A percentile compares a stretch with the other conserved stretches of the same genome.
Conservation (phyloP, 2,113 vertebrate species). For the Anguilla rostrata region DNA sequence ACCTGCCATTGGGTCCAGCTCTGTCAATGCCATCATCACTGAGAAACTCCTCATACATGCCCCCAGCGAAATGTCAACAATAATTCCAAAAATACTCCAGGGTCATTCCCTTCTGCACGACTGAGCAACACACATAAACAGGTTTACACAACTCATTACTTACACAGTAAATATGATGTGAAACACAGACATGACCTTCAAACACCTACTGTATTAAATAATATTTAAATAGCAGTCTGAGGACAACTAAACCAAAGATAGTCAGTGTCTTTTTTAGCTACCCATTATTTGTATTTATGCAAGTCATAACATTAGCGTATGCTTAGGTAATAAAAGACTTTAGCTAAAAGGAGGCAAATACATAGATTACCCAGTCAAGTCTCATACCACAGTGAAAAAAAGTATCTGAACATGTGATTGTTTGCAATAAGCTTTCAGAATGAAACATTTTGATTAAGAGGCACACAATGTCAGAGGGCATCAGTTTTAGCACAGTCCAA, state of each 20-base stretch:
- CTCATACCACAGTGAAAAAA: not conserved
- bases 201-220: slow-evolving; percentile 16
- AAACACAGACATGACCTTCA: slow-evolving; percentile 14
- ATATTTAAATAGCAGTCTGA: not conserved
- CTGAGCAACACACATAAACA: slow-evolving; percentile 18
- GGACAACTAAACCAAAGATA: slow-evolving; percentile 29
- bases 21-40: too few species aligned
- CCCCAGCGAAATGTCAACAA: slow-evolving; percentile 49
- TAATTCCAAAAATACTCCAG: slow-evolving; percentile 48
- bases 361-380: not conserved
- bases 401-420: not conserved
- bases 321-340: not conserved
- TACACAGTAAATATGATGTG: slow-evolving; percentile 16
- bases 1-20: not conserved
- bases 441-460: not conserved
- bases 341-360: not conserved
- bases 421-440: not conserved
- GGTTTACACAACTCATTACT: not conserved
- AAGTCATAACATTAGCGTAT: slow-evolving; percentile 33
- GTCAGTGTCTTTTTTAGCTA: slow-evolving; percentile 16
- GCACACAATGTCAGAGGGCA: not conserved
- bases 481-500: not conserved
- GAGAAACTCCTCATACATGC: not conserved
- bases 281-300: not conserved
- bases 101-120: not conserved